Conservation (phyloP, 2,797 vertebrate genomes). For the Tapirus indicus region DNA sequence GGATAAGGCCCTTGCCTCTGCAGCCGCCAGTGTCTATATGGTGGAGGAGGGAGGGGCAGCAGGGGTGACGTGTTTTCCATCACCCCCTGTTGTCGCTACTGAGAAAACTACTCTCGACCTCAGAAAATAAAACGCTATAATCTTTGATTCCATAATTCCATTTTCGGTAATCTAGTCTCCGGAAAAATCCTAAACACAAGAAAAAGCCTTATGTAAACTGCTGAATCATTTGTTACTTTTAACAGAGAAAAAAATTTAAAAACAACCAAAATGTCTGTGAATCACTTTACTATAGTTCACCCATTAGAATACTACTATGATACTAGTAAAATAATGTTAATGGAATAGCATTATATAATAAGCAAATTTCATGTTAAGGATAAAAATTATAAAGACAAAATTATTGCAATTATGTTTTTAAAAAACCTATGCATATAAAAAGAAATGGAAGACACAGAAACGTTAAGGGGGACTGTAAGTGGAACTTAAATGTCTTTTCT, state of each 20-base stretch:
- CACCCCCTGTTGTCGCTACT: not conserved
- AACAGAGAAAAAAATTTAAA: not conserved
- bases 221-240: not conserved
- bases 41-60: not conserved
- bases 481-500: constrained; percentile 26
- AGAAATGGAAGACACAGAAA: constrained; percentile 23
- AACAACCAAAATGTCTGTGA: not conserved
- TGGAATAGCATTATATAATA: not conserved
- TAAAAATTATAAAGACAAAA: constrained; percentile 16
- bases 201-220: not conserved
- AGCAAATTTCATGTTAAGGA: constrained; percentile 27
- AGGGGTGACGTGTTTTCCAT: not conserved
- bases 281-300: not conserved
- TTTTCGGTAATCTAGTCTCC: constrained; percentile 15
- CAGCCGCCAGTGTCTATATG: not conserved
- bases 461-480: not conserved
- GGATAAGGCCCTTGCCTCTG: not conserved
- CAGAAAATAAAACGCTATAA: constrained; percentile 24
- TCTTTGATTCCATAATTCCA: not conserved
- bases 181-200: constrained; percentile 5
- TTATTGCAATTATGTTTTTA: not conserved
- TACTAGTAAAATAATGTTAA: constrained; percentile 35
- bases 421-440: constrained; percentile 4
- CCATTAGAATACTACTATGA: not conserved
- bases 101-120: constrained; percentile 12